Percentiles rank a stretch among this genome's conserved stretches.
Evolutionary conservation across 1,140 invertebrate genomes (phyloP).

Genomic region (Conopomorpha cramerella): DNA sequence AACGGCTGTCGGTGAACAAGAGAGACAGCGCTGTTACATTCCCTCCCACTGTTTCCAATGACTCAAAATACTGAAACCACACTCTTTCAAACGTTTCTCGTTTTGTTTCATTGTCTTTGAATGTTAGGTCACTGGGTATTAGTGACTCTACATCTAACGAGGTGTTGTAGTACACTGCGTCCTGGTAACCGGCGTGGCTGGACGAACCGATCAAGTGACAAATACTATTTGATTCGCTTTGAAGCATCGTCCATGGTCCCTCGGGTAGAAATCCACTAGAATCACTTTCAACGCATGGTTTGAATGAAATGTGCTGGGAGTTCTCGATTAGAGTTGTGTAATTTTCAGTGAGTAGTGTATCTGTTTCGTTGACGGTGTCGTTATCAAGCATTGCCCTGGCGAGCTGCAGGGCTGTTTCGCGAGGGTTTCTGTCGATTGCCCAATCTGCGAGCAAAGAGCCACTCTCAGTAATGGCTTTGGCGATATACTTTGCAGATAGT

Average conservation of each 20-base stretch:
- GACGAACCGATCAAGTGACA: constrained; percentile 26
- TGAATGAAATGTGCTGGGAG: too few species aligned
- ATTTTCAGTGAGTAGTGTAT: too few species aligned
- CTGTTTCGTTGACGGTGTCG: too few species aligned
- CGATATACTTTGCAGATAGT: constrained; percentile 16
- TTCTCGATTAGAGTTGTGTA: too few species aligned
- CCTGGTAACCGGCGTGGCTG: constrained; percentile 21
- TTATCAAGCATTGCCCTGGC: too few species aligned
- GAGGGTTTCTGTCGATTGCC: constrained; percentile 31
- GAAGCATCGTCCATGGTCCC: constrained; percentile 21
- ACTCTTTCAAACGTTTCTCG: constrained; percentile 11
- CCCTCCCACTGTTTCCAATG: constrained; percentile 11
- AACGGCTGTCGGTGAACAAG: constrained; percentile 23
- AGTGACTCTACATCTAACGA: too few species aligned
- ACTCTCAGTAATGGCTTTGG: constrained; percentile 34
- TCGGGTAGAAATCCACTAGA: constrained; percentile 14
- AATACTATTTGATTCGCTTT: constrained; percentile 11
- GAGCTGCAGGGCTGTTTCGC: constrained; percentile 10
- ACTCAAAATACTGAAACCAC: constrained; percentile 22
- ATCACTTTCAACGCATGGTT: constrained; percentile 23
- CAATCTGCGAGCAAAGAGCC: constrained; percentile 27
- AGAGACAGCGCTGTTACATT: constrained; percentile 15
- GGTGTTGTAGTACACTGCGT: constrained; percentile 15
- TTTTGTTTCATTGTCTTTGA: constrained; percentile 11
- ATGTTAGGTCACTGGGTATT: constrained; percentile 26